Evolutionary conservation across 2,888 invertebrate species (phyloP), one percentile per base, ranked within the genome.

Genomic region (Anarsia innoxiella): DNA sequence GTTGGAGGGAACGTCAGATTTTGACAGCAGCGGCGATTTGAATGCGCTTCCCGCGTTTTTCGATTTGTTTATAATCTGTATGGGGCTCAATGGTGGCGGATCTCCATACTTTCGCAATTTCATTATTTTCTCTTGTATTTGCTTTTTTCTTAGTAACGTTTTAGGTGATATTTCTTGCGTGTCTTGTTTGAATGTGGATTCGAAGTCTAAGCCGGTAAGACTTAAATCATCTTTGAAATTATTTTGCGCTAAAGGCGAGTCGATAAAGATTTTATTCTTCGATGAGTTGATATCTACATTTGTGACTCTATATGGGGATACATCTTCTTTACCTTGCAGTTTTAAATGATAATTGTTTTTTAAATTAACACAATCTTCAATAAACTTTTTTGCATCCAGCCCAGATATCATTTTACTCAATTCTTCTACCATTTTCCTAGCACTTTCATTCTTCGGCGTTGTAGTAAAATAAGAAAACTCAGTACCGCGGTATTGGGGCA

Each of bases 401-500:
- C 42, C 35, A 10, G 45, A 38, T 1, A 80, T 46, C 30, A 53
- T 61, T 29, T 66, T 63, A 39, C 68, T 72, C 1, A 91, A 67
- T 14, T 66, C 61, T 0, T 86, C 71, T 4, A 88, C 50, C 9
- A 82, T 68, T 31, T 77, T 67, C 36, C 76, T 74, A 1, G 89
- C 67, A 46, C 76, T 71, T 33, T 61, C 59, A 45, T 85, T 80
- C 52, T 87, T 88, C 0, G 92, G 89, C 47, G 88, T 88, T 55
- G 83, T 84, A 0, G 90, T 88, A 47, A 92, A 88, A 44, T 76
- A 66, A 0, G 89, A 86, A 35, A 85, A 85, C 47, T 91, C 91
- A 2, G 89, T 89, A 1, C 87, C 90, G 39, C 89, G 76, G 33
- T 87, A 88, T 16, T 87, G 83, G 1, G 86, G 87, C 55, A 91